Evolutionary conservation across 2,797 vertebrate species (phyloP), one percentile per base, ranked within the genome.

Genomic region (Pogonophryne albipinna): DNA sequence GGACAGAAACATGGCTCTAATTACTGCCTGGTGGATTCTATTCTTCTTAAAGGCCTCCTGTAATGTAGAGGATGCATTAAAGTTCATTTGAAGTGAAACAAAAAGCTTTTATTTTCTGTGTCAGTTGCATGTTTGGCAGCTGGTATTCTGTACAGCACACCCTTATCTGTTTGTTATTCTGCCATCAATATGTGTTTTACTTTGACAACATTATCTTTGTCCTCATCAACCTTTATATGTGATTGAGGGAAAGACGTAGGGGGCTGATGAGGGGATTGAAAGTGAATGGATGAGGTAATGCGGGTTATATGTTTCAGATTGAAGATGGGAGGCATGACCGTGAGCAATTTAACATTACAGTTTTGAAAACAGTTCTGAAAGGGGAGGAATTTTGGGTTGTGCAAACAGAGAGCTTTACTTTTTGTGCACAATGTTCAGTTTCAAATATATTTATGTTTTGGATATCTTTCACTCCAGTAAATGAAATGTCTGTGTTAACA

Each of bases 151-250:
- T 38, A 38, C 34, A 38, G 34, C 34, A 38, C 34, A 38, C 6
- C 15, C 2, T 61, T 63, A 59, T 66, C 60, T 72, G 72, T 73
- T 83, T 83, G 45, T 71, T 67, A 66, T 57, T 73, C 34, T 41
- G 70, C 50, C 57, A 57, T 71, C 60, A 51, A 4, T 62, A 17
- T 61, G 56, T n/a, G 13, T 71, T 79, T 17, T 46, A 52, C 45
- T 52, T 52, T 55, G 45, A 71, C 16, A 16, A 57, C 42, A 59
- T 79, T 68, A 70, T 56, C 16, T 66, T 55, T 57, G 70, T 76
- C 79, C 80, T 27, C 64, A 76, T 84, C 56, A 81, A 81, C 75
- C 73, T 82, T 60, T 71, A 45, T 47, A 41, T 69, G 61, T 45
- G 41, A 74, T 42, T 66, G 38, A 61, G 16, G 23, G 55, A 70